These are phyloP conservation scores for Alligator sinensis DNA, from an alignment of 2,113 vertebrate species.

Conservation along the genomic window DNA sequence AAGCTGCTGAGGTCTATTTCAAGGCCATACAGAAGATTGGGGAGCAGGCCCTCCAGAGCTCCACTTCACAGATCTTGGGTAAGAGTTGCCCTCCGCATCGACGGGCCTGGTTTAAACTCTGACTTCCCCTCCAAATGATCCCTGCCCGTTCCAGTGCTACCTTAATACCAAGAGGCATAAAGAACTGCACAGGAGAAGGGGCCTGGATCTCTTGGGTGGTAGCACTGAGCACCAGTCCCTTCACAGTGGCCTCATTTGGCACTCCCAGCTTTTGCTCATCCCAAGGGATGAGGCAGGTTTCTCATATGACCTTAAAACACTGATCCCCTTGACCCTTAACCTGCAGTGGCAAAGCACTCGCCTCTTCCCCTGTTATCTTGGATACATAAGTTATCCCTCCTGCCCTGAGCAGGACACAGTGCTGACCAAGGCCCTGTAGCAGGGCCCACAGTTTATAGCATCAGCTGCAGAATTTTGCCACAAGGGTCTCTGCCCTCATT, in stretches of 20 bases:
- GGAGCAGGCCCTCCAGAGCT: constrained; percentile 86
- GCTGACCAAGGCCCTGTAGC: neutral
- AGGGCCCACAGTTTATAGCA: neutral
- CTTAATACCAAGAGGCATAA: neutral
- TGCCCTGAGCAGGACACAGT: neutral
- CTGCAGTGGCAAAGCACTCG: neutral
- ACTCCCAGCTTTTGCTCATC: neutral
- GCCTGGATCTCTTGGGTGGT: neutral
- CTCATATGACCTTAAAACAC: neutral
- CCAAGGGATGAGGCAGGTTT: neutral
- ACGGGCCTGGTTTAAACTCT: neutral
- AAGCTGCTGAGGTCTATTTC: constrained; percentile 91
- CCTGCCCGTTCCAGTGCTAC: neutral
- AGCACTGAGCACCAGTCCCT: neutral
- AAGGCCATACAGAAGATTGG: constrained; percentile 90
- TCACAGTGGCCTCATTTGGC: no score
- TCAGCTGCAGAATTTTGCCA: neutral
- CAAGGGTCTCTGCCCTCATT: neutral
- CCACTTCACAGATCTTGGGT: constrained; percentile 89
- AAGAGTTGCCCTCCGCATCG: constrained; percentile 44
- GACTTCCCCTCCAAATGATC: neutral
- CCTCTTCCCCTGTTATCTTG: neutral
- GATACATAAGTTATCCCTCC: neutral
- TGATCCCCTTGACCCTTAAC: neutral
- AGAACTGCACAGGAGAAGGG: neutral